These are phyloP conservation scores for Typhlomys cinereus DNA, from an alignment of 2,113 vertebrate species.

Conservation along the genomic window DNA sequence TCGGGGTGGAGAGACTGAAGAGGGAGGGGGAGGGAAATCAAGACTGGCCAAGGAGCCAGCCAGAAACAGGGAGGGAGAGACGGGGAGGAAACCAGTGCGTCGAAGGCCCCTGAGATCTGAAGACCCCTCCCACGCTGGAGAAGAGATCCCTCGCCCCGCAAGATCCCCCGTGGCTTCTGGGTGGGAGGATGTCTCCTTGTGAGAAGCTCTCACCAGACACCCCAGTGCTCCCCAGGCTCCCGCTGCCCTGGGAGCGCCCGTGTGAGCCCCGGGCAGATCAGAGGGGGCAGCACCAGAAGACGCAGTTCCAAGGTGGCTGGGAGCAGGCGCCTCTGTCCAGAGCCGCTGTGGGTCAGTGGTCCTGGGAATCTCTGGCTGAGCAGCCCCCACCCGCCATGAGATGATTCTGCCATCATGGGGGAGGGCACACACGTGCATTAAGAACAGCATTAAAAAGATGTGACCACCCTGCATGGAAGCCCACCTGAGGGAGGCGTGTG, in stretches of 20 bases:
- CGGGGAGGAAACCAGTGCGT: neutral
- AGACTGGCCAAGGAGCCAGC: neutral
- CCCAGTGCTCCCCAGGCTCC: no score
- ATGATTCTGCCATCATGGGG: no score
- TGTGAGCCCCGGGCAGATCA: neutral
- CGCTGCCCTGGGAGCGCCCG: neutral
- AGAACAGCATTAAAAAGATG: no score
- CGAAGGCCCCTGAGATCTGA: no score
- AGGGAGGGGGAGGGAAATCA: rapidly evolving
- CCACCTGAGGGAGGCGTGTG: no score
- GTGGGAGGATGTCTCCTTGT: neutral
- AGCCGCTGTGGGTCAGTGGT: rapidly evolving
- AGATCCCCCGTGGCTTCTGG: neutral
- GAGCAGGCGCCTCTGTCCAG: neutral
- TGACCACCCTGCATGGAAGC: neutral
- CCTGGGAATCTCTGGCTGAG: neutral
- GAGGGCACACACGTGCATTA: rapidly evolving
- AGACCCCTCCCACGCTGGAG: neutral
- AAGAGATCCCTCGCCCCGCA: neutral
- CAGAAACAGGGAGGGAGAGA: no score
- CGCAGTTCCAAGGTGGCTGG: no score
- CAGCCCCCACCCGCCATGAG: no score
- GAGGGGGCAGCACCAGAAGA: neutral
- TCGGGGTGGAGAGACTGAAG: rapidly evolving
- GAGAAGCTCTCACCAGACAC: neutral